Base-by-base conservation (phyloP, 2,888 invertebrate genomes). In the Caenorhabditis wallacei region DNA sequence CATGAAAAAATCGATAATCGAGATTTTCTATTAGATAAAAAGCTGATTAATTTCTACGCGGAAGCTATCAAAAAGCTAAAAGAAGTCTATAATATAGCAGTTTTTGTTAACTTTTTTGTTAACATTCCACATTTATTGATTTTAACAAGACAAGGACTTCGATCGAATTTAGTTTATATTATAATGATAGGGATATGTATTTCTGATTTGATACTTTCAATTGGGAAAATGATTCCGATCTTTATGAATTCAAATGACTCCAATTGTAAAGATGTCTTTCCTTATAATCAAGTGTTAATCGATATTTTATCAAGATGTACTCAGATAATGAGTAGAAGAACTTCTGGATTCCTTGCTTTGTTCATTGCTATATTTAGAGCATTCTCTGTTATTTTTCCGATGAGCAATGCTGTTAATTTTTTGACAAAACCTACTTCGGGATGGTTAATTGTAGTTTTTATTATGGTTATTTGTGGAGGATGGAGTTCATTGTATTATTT, bases 161-260 rank as follows among this genome's bases (percentile, higher is more conserved):
- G 59, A 20, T 11, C 40, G 2, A 59, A 59, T 22, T 16, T 59
- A 4, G 59, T 59, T 20, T 59, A 40, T 20, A 40, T 59, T 16
- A 22, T 59, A 2, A 59, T 59, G 59, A 37, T 37, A 1, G 59
- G 59, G 1, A 59, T 59, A 5, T 59, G 59, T 16, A 7, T 59
- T 7, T 59, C 20, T 40, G 59, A 59, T 35, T 22, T 59, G 11
- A 10, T 59, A 3, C 59, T 40, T 20, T 40, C 22, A 10, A 40
- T 40, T 40, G 40, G 40, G 16, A 40, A 40, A 13, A 40, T 40
- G 2, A 8, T 11, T 40, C 40, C 4, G 16, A 40, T 40, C 16
- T 40, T 40, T 13, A 8, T 40, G 40, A 10, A 2, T 2, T 13
- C 7, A 16, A 10, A 40, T 10, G 13, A 40, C 16, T 8, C 2